These are phyloP conservation scores for Drosophila subsilvestris DNA, from an alignment of 2,888 invertebrate genomes.

Conservation along the genomic window DNA sequence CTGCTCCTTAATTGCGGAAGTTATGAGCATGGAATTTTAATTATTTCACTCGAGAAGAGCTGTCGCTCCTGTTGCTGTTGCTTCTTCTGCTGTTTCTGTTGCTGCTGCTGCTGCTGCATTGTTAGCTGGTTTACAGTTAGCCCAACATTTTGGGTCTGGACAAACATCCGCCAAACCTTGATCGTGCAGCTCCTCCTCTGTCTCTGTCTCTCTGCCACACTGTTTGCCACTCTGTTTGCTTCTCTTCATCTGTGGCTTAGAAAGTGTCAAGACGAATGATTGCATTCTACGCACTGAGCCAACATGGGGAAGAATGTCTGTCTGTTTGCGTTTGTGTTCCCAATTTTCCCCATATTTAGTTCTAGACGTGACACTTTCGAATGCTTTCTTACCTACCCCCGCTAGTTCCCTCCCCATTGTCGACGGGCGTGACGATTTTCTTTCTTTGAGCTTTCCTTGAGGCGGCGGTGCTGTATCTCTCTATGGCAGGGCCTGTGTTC, in stretches of 20 bases:
- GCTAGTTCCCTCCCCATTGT: constrained; percentile 13
- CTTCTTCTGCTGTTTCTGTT: constrained; percentile 1
- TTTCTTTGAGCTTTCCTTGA: constrained; percentile 14
- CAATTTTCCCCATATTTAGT: constrained; percentile 80
- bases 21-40: constrained; percentile 79
- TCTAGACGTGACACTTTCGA: constrained; percentile 79
- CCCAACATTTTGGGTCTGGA: constrained; percentile 37
- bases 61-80: constrained; percentile 15
- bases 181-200: background rate
- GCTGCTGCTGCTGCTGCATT: constrained; percentile 46
- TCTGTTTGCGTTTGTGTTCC: constrained; percentile 52
- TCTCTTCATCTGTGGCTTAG: constrained; percentile 65
- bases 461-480: constrained; percentile 9
- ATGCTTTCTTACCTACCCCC: constrained; percentile 61
- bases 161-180: constrained; percentile 69
- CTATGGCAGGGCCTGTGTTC: constrained; percentile 32
- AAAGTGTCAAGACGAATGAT: constrained; percentile 78
- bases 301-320: constrained; percentile 6
- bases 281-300: constrained; percentile 41
- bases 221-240: constrained; percentile 58
- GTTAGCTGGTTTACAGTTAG: constrained; percentile 70
- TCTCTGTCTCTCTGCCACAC: constrained; percentile 30
- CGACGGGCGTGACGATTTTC: constrained; percentile 56
- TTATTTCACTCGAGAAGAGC: constrained; percentile 66
- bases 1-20: constrained; percentile 78